These are phyloP conservation scores for Cremastobaeus sp. DNA, from an alignment of 2,888 invertebrate species.

Conservation along the genomic window DNA sequence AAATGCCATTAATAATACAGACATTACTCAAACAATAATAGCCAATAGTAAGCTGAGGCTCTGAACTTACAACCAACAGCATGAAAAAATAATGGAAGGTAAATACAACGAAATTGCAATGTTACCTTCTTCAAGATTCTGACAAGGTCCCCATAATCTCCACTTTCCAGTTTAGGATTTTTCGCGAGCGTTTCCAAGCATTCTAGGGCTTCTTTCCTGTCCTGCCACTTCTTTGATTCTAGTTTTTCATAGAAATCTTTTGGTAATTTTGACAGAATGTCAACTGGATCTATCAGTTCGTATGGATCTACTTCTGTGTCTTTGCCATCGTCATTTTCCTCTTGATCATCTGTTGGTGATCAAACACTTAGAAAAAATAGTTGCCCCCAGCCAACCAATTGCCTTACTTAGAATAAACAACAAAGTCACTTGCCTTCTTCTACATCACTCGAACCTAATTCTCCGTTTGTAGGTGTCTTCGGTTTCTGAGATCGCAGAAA, in stretches of 20 bases:
- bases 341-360: slow-evolving; percentile 80
- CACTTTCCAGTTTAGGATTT: slow-evolving; percentile 91
- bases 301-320: slow-evolving; percentile 87
- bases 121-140: slow-evolving; percentile 92
- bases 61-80: too few species aligned
- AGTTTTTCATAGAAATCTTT: slow-evolving; percentile 97
- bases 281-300: slow-evolving; percentile 94
- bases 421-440: slow-evolving; percentile 76
- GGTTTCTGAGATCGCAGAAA: slow-evolving; percentile 91
- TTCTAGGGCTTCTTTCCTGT: slow-evolving; percentile 95
- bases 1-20: slow-evolving; percentile 3
- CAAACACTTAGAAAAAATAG: too few species aligned
- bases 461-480: slow-evolving; percentile 81
- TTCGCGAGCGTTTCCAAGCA: slow-evolving; percentile 87
- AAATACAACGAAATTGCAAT: too few species aligned
- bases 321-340: slow-evolving; percentile 81
- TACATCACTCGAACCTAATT: slow-evolving; percentile 79
- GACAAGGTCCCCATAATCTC: slow-evolving; percentile 95
- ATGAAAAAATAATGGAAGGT: too few species aligned
- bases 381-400: too few species aligned
- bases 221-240: slow-evolving; percentile 98
- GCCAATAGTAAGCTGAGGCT: background rate
- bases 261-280: slow-evolving; percentile 94
- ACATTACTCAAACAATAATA: background rate
- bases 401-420: background rate